These are phyloP conservation scores for Cephus pygmeus DNA, from an alignment of 2,888 invertebrate species.

Conservation along the genomic window DNA sequence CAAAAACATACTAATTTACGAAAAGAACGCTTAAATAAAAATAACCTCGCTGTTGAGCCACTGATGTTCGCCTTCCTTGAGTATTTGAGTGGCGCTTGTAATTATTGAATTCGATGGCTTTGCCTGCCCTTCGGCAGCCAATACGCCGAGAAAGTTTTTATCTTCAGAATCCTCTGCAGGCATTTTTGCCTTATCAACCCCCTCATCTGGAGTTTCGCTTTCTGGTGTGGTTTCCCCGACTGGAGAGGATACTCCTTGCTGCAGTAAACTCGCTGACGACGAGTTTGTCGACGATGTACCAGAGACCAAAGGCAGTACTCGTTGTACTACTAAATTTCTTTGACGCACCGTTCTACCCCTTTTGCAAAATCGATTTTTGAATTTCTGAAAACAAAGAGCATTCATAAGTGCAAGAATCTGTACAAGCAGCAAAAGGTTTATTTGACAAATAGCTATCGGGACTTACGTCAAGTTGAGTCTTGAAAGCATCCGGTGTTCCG, in stretches of 20 bases:
- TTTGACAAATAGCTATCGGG: not conserved
- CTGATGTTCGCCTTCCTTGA: slow-evolving; percentile 70
- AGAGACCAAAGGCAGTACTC: slow-evolving; percentile 78
- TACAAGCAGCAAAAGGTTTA: not conserved
- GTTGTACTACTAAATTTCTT: slow-evolving; percentile 79
- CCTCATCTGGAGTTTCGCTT: slow-evolving; percentile 25
- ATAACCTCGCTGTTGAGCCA: slow-evolving; percentile 80
- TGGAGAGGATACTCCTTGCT: slow-evolving; percentile 17
- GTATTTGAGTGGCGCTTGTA: slow-evolving; percentile 62
- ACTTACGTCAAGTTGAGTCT: slow-evolving; percentile 67
- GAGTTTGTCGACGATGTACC: slow-evolving; percentile 53
- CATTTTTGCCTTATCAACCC: slow-evolving; percentile 26
- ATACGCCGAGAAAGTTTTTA: slow-evolving; percentile 48
- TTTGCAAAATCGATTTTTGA: slow-evolving; percentile 65
- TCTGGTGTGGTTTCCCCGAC: slow-evolving; percentile 19
- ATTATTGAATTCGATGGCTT: slow-evolving; percentile 63
- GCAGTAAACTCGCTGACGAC: slow-evolving; percentile 8
- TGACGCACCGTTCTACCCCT: slow-evolving; percentile 63
- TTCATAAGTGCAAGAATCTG: not conserved
- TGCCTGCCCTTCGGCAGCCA: slow-evolving; percentile 34
- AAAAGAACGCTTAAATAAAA: slow-evolving; percentile 4
- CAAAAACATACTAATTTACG: not conserved
- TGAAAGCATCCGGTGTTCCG: slow-evolving; percentile 62
- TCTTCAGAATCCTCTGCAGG: slow-evolving; percentile 17
- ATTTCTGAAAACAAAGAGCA: slow-evolving; percentile 53